phyloP scores from a whole-genome alignment of 2,888 invertebrate genomes.

The Drosophila flavopinicola region DNA sequence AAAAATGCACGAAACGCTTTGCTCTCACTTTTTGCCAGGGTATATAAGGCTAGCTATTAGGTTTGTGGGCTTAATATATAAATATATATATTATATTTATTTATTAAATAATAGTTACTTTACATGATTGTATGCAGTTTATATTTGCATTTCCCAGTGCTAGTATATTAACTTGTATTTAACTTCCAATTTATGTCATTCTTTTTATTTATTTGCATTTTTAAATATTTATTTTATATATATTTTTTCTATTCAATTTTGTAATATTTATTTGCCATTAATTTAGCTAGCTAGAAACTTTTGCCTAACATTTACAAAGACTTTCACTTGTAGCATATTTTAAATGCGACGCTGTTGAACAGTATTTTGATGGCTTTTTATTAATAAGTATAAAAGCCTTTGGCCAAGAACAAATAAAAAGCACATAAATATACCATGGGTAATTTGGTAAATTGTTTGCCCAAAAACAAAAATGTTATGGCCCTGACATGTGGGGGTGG shows the following conservation, averaged over 20 bases:
- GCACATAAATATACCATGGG: constrained; percentile 30
- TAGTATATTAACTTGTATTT: no score
- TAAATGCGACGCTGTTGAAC: background rate
- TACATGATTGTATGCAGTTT: no score
- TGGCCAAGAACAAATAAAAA: constrained; percentile 24
- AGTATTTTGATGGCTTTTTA: constrained; percentile 19
- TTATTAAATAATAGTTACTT: no score
- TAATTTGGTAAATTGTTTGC: constrained; percentile 66
- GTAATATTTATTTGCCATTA: no score
- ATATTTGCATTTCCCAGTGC: no score
- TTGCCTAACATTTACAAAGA: no score
- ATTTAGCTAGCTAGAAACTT: no score
- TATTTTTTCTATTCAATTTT: no score
- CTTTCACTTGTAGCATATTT: constrained; percentile 6
- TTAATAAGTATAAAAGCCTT: constrained; percentile 62
- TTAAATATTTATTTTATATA: no score
- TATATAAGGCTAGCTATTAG: background rate
- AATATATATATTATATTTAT: no score
- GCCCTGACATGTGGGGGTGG: constrained; percentile 39
- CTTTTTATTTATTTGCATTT: no score
- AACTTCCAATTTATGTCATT: no score
- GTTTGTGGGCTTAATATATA: background rate
- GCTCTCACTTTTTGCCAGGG: constrained; percentile 10
- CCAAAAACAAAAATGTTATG: constrained; percentile 54
- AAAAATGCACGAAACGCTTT: constrained; percentile 65